A percentile compares a stretch with the other conserved stretches of the same genome.
Evolutionary conservation across 2,888 invertebrate species (phyloP).

Genomic region (Sarcophaga caerulescens): DNA sequence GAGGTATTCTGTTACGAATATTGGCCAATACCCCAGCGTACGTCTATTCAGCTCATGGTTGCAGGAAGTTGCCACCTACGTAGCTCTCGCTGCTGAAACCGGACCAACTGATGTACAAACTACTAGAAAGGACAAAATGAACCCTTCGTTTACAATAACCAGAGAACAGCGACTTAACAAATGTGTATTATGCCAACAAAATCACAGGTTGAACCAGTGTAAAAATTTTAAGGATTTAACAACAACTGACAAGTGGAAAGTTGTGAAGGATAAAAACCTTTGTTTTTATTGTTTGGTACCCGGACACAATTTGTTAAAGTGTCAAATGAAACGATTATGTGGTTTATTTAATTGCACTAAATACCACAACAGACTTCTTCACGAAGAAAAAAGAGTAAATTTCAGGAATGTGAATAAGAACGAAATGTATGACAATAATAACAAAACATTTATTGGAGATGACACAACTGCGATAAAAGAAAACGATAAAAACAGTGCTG

Average conservation of each 20-base stretch:
- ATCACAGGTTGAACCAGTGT: no score
- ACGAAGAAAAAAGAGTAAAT: constrained; percentile 10
- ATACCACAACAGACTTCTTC: no score
- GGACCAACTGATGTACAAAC: not conserved
- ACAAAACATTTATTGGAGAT: not conserved
- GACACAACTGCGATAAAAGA: not conserved
- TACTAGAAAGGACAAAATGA: constrained; percentile 21
- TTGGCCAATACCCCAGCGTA: constrained; percentile 29
- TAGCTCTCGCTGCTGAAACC: constrained; percentile 26
- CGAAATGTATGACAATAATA: not conserved
- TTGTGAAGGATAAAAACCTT: constrained; percentile 24
- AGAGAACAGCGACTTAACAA: no score
- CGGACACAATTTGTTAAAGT: constrained; percentile 32
- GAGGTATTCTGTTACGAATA: constrained; percentile 4
- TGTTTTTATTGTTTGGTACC: constrained; percentile 26
- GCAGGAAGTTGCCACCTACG: constrained; percentile 44
- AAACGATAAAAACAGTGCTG: constrained; percentile 26
- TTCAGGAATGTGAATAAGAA: not conserved
- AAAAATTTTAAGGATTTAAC: no score
- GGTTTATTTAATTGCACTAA: constrained; percentile 16
- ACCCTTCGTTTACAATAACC: no score
- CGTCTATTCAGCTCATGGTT: constrained; percentile 31
- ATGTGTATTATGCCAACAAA: no score
- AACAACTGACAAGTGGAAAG: not conserved
- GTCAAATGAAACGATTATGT: constrained; percentile 31